phyloP scores from a whole-genome alignment of 2,888 invertebrate species.

The Pasiphila rectangulata region DNA sequence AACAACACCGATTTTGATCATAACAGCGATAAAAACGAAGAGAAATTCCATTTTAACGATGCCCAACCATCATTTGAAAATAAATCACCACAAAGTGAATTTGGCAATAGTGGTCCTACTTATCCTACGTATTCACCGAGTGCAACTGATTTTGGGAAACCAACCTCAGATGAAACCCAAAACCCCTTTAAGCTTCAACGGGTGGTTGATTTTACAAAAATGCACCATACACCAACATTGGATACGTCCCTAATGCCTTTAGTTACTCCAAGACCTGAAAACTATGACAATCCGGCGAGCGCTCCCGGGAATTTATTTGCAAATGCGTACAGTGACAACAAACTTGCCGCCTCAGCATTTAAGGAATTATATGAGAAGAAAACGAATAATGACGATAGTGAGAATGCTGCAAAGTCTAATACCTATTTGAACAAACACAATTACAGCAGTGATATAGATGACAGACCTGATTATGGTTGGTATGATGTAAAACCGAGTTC shows the following conservation, averaged over 20 bases:
- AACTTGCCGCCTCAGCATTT: slow-evolving; percentile 37
- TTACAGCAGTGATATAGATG: slow-evolving; percentile 18
- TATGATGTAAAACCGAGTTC: slow-evolving; percentile 25
- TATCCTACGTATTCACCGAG: slow-evolving; percentile 44
- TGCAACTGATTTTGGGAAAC: slow-evolving; percentile 44
- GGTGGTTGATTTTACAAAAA: slow-evolving; percentile 67
- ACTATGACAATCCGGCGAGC: slow-evolving; percentile 39
- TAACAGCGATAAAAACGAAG: slow-evolving; percentile 45
- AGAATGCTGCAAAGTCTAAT: slow-evolving; percentile 39
- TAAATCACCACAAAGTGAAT: slow-evolving; percentile 46
- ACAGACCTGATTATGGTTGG: slow-evolving; percentile 19
- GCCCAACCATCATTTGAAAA: slow-evolving; percentile 39
- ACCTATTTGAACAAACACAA: slow-evolving; percentile 27
- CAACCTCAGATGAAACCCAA: slow-evolving; percentile 37
- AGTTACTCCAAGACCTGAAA: slow-evolving; percentile 40
- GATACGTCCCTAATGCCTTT: slow-evolving; percentile 54
- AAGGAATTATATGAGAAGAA: slow-evolving; percentile 41
- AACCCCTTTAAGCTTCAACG: slow-evolving; percentile 55
- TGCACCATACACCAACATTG: slow-evolving; percentile 52
- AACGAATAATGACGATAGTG: slow-evolving; percentile 41
- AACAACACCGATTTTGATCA: slow-evolving; percentile 52
- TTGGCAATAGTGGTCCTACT: slow-evolving; percentile 44
- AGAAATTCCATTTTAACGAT: slow-evolving; percentile 42
- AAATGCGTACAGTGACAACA: slow-evolving; percentile 42
- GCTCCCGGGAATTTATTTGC: slow-evolving; percentile 37